Evolutionary conservation across 2,888 invertebrate species (phyloP), one percentile per base, ranked within the genome.

Genomic region (Tenthredo livida): DNA sequence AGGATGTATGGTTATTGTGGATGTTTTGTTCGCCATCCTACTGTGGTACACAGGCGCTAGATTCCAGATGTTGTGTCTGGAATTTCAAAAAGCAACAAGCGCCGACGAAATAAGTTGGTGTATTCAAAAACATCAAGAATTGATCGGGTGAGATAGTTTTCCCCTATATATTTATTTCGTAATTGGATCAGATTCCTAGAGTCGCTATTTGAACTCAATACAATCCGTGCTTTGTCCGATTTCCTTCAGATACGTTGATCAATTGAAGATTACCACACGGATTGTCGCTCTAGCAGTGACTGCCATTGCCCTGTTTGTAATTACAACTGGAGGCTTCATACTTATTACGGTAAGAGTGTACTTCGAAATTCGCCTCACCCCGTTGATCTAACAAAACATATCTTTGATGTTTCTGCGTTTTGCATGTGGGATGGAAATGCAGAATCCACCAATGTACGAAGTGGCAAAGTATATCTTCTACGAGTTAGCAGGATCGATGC

Each of bases 21-120:
- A 90, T 78, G 88, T 88, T 86, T 88, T 88, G 17, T 85, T 87
- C 5, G 89, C 88, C 5, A n/a, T 89, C 3, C 40, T 89, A 0
- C 65, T 90, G 33, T 90, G 89, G 90, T 90, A 88, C 83, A 65
- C 85, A 3, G 86, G 88, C n/a, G 88, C 88, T 2, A 89, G 88
- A 87, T 87, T 90, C 37, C 87, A 89, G 85, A 85, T 89, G 17
- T 54, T 90, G 0, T 21, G 65, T 2, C 29, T 6, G 33, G 78
- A 87, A n/a, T 50, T 84, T 58, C 43, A 77, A 10, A 58, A 75
- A 12, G 43, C 85, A 29, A 78, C 47, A 7, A 85, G 82, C 29
- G 29, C n/a, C 10, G 25, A 84, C 21, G 83, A 85, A 0, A 12
- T 88, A 0, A 40, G 43, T 21, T 17, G 77, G 9, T 84, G 72